phyloP scores from a whole-genome alignment of 2,113 vertebrate genomes.

The Bubo scandiacus region DNA sequence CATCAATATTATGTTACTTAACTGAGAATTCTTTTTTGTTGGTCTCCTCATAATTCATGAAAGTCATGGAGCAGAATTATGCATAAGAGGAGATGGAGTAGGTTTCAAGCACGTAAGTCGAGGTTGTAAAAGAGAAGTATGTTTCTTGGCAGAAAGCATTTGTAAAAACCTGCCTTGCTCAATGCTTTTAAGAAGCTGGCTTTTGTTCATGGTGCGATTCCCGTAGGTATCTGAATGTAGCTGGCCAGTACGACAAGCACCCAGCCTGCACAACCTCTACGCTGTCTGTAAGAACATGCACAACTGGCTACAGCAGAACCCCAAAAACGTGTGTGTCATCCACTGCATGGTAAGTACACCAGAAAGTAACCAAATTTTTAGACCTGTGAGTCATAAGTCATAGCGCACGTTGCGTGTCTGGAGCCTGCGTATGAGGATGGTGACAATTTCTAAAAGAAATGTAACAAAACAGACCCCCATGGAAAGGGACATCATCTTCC shows the following conservation, averaged over 20 bases:
- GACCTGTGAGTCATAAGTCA: background rate
- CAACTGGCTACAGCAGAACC: slow-evolving; percentile 98
- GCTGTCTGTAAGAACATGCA: slow-evolving; percentile 99
- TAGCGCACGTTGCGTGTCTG: fast-evolving
- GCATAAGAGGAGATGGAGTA: background rate
- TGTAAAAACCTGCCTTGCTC: background rate
- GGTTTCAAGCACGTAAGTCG: background rate
- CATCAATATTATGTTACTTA: background rate
- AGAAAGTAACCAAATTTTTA: background rate
- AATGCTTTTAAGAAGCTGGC: background rate
- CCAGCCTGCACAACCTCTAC: slow-evolving; percentile 96
- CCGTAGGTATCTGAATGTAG: slow-evolving; percentile 95
- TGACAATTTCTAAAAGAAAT: background rate
- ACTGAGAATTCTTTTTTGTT: background rate
- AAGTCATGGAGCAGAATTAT: background rate
- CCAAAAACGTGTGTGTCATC: slow-evolving; percentile 98
- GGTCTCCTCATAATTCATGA: background rate
- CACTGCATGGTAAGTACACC: slow-evolving; percentile 92
- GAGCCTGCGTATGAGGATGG: background rate
- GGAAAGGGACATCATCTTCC: background rate
- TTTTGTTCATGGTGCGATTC: background rate
- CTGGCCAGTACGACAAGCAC: slow-evolving; percentile 93
- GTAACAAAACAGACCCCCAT: background rate
- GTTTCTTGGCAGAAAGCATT: background rate
- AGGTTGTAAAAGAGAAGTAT: background rate